Percentiles rank a stretch among this genome's conserved stretches.
Conservation (phyloP, 2,888 invertebrate species). For the Argyresthia albistria region DNA sequence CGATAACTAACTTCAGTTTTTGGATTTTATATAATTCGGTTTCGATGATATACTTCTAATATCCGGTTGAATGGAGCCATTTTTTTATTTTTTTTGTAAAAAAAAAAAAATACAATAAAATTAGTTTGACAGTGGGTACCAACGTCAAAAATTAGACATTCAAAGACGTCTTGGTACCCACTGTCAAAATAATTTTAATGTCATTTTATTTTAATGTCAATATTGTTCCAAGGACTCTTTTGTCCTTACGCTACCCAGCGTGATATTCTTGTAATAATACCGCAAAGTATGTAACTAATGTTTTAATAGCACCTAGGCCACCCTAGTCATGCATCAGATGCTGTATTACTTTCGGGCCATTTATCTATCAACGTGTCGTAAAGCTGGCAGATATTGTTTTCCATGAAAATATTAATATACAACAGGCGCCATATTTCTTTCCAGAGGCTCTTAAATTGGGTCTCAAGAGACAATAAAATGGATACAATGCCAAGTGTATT, state of each 20-base stretch:
- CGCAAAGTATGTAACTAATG: neutral
- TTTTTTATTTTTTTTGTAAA: no score
- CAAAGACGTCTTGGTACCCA: no score
- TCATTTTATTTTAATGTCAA: no score
- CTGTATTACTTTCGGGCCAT: neutral
- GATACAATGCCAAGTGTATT: constrained; percentile 1
- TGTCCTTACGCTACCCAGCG: no score
- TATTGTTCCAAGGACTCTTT: no score
- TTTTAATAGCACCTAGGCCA: no score
- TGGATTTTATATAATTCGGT: neutral
- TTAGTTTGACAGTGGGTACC: no score
- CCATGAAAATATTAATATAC: constrained; percentile 5
- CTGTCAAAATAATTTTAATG: no score
- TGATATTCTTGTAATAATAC: neutral
- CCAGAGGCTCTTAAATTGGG: neutral
- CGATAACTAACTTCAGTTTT: neutral
- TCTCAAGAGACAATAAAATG: constrained; percentile 4
- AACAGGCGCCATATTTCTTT: constrained; percentile 2
- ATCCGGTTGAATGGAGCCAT: no score
- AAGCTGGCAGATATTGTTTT: constrained; percentile 5
- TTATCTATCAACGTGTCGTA: constrained; percentile 2
- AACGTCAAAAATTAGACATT: no score
- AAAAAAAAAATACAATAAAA: no score
- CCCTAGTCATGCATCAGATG: neutral
- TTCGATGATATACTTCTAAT: neutral